phyloP scores from a whole-genome alignment of 23 tunicate genomes.

The Trididemnum clinides region DNA sequence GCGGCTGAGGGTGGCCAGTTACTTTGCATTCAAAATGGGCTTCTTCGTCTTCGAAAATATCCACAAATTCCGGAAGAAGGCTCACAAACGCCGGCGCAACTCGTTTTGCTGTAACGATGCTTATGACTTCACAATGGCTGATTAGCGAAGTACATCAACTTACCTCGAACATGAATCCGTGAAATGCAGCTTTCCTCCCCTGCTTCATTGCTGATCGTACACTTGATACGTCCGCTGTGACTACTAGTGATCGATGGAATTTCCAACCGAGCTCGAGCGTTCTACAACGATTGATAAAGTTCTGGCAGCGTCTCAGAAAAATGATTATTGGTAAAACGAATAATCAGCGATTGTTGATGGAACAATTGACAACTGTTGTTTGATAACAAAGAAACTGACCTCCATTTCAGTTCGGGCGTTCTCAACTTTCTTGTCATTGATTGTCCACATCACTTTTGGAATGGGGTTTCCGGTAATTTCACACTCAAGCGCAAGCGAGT shows the following conservation, averaged over 20 bases:
- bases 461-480: constrained; percentile 59
- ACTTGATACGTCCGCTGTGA: constrained; percentile 73
- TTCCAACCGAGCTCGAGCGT: constrained; percentile 42
- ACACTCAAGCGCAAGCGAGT: constrained; percentile 60
- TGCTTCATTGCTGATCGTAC: constrained; percentile 51
- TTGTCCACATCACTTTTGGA: constrained; percentile 77
- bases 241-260: constrained; percentile 42
- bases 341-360: too few species aligned
- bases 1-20: constrained; percentile 94
- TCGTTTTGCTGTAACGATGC: constrained; percentile 60
- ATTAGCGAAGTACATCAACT: not conserved
- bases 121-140: not conserved
- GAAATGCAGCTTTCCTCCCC: constrained; percentile 65
- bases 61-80: constrained; percentile 57
- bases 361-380: too few species aligned
- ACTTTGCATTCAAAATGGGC: constrained; percentile 77
- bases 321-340: too few species aligned
- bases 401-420: constrained; percentile 33
- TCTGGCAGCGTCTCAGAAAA: too few species aligned
- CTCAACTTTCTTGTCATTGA: constrained; percentile 55
- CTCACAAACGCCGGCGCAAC: constrained; percentile 79
- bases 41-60: constrained; percentile 62
- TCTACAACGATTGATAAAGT: too few species aligned
- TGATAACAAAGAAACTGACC: constrained; percentile 44
- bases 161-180: constrained; percentile 82